Evolutionary conservation across 2,797 vertebrate species (phyloP), one percentile per base, ranked within the genome.

Genomic region (Sphenopsis melanotis): DNA sequence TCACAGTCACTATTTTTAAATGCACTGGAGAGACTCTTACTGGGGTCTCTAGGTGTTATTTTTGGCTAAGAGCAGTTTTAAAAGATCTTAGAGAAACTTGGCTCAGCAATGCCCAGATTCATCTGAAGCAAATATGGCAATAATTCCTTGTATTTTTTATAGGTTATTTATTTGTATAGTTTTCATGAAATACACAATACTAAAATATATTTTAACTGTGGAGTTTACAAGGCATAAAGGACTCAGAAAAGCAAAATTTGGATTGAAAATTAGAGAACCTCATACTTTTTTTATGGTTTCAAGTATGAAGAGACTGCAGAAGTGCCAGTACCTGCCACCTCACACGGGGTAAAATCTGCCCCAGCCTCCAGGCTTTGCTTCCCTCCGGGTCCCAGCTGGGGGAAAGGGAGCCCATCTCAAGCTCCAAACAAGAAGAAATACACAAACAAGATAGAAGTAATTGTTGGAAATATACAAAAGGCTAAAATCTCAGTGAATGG

Each of bases 251-350:
- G 36, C 52, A 90, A 74, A 68, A 82, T 74, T 76, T 50, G 37
- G 56, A 29, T 32, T 60, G 77, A 74, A 80, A 89, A 84, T 83
- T 56, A 39, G 23, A 80, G 82, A 89, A 63, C 34, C 59, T 61
- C 34, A 29, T 29, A 6, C 5, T 49, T 30, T 80, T 71, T 53
- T 59, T 27, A 87, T 27, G 59, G 83, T 86, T 21, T 5, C 42
- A 46, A 49, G 60, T 49, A 92, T 44, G 83, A 89, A 55, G 50
- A 91, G 80, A 90, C 82, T 65, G 87, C 80, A 94, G 85, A 95
- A 89, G 78, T 68, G 53, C 87, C 77, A 83, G 84, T n/a, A 89
- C 22, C 44, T 80, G 76, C 49, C 89, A 86, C 66, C 68, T 91
- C 53, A 32, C 5, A 5, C 1, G 6, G 50, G 29, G 26, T 37